phyloP scores from a whole-genome alignment of 2,113 vertebrate species.

The Spermophilus dauricus region DNA sequence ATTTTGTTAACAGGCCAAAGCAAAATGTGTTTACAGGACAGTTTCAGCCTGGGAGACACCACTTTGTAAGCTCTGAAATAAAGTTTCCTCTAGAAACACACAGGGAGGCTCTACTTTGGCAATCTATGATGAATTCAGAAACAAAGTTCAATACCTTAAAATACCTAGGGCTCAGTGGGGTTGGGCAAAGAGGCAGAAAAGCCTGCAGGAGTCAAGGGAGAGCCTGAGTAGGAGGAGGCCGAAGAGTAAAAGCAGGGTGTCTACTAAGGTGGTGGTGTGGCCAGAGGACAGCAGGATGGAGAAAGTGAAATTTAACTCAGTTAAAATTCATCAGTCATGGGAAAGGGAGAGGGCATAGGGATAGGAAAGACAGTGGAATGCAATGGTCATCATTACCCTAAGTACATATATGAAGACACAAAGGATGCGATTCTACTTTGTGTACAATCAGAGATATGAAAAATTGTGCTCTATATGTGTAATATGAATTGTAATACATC shows the following conservation, averaged over 20 bases:
- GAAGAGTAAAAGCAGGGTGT: background rate
- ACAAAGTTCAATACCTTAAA: background rate
- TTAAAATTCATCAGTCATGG: background rate
- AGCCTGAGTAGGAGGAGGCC: background rate
- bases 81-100: background rate
- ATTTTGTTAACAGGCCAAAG: background rate
- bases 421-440: no score
- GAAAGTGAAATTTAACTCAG: background rate
- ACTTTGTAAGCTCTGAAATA: background rate
- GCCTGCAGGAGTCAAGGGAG: background rate
- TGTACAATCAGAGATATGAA: no score
- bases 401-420: no score
- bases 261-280: background rate
- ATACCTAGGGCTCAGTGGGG: background rate
- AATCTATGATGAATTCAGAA: background rate
- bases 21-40: background rate
- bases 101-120: background rate
- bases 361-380: no score
- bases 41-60: background rate
- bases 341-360: no score
- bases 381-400: no score
- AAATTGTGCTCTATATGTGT: no score
- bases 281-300: background rate
- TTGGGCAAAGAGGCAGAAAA: background rate
- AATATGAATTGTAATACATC: no score